A percentile compares a stretch with the other conserved stretches of the same genome.
Evolutionary conservation across 1,140 invertebrate species (phyloP).

Genomic region (Onthophagus taurus): DNA sequence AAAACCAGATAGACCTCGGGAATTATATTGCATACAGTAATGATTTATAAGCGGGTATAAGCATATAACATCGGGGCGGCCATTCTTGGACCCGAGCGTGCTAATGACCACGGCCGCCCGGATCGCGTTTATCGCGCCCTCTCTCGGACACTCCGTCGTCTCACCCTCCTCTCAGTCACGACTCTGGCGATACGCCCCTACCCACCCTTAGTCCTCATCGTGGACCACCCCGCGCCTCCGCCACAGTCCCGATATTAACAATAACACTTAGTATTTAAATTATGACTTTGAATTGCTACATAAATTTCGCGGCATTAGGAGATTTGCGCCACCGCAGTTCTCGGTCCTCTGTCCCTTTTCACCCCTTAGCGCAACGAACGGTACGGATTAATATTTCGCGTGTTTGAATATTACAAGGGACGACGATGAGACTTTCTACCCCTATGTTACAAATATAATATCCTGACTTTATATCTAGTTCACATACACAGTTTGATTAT

Average conservation of each 20-base stretch:
- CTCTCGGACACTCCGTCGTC: slow-evolving; percentile 20
- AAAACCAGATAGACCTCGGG: slow-evolving; percentile 40
- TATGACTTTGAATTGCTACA: slow-evolving; percentile 39
- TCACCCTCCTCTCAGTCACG: slow-evolving; percentile 19
- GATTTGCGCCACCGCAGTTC: slow-evolving; percentile 27
- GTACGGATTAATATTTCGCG: too few relatives aligned
- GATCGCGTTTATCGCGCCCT: slow-evolving; percentile 35
- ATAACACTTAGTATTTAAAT: slow-evolving; percentile 41
- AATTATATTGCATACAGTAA: slow-evolving; percentile 41
- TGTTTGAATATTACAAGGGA: too few relatives aligned
- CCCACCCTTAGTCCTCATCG: slow-evolving; percentile 14
- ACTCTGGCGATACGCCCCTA: neutral
- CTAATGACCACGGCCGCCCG: slow-evolving; percentile 38
- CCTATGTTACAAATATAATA: too few relatives aligned
- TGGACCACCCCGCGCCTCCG: slow-evolving; percentile 29
- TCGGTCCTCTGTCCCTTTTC: slow-evolving; percentile 6
- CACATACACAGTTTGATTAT: too few relatives aligned
- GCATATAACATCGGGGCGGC: slow-evolving; percentile 37
- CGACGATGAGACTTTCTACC: neutral
- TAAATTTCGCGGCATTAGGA: slow-evolving; percentile 38
- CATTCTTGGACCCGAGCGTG: slow-evolving; percentile 39
- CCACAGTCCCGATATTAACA: slow-evolving; percentile 37
- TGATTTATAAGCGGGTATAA: slow-evolving; percentile 39
- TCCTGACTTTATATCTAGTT: too few relatives aligned
- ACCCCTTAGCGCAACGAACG: neutral